A percentile compares a stretch with the other conserved stretches of the same genome.
Conservation (phyloP, 2,113 vertebrate species). For the Pangasianodon gigas region DNA sequence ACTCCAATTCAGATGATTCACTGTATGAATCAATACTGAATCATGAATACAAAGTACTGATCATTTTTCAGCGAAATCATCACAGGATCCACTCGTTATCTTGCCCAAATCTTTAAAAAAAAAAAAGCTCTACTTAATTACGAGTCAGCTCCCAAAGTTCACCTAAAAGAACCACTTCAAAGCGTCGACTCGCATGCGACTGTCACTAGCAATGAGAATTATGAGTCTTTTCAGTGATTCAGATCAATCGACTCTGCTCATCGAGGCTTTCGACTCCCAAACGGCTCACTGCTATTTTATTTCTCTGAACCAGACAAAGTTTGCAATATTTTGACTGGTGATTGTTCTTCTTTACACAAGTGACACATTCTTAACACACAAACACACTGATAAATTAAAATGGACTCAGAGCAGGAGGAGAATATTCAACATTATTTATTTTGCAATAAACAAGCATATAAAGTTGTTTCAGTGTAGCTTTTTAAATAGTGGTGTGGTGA, state of each 20-base stretch:
- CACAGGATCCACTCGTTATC: background rate
- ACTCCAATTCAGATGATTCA: background rate
- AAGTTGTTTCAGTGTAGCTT: background rate
- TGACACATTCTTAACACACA: background rate
- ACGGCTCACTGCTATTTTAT: background rate
- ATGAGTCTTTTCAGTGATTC: background rate
- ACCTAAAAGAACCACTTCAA: background rate
- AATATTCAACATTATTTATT: slow-evolving; percentile 7
- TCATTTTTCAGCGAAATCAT: too few species aligned
- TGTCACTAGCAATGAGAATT: too few species aligned
- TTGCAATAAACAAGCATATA: background rate
- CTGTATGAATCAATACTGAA: too few species aligned
- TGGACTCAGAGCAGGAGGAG: background rate
- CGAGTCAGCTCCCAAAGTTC: background rate
- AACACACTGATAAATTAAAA: background rate
- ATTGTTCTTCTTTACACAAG: too few species aligned
- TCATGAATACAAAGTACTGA: too few species aligned
- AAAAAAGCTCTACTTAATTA: background rate
- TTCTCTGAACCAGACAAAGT: too few species aligned
- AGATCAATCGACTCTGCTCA: background rate
- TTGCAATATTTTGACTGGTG: too few species aligned
- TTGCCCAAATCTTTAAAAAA: background rate
- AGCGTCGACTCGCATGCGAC: background rate
- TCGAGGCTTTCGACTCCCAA: background rate
- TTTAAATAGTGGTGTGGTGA: slow-evolving; percentile 5